These are phyloP conservation scores for Nemotelus pantherinus DNA, from an alignment of 2,888 invertebrate species.

Conservation along the genomic window DNA sequence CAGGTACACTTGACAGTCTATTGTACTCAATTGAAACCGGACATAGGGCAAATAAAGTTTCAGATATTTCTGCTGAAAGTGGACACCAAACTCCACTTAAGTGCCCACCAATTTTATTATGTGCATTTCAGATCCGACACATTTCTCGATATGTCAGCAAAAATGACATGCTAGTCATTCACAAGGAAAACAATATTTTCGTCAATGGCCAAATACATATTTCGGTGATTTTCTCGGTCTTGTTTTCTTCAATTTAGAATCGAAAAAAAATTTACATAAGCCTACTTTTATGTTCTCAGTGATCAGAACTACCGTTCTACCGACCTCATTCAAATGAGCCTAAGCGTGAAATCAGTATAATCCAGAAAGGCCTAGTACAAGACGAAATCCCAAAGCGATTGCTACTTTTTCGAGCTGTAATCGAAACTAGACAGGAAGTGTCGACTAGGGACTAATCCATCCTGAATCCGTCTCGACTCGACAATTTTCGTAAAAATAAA, in stretches of 20 bases:
- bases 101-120: constrained; percentile 8
- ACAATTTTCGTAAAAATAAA: constrained; percentile 25
- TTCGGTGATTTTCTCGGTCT: too few relatives aligned
- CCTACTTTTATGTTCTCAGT: too few relatives aligned
- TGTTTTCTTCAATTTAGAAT: too few relatives aligned
- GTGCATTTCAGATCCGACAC: constrained; percentile 13
- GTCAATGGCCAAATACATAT: not conserved
- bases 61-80: not conserved
- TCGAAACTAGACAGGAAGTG: not conserved
- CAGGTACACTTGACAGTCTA: not conserved
- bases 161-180: constrained; percentile 11
- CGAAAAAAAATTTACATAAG: too few relatives aligned
- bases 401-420: too few relatives aligned
- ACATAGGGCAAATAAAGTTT: not conserved
- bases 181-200: not conserved
- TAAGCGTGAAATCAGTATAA: too few relatives aligned
- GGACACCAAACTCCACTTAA: constrained; percentile 5
- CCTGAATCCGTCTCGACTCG: not conserved
- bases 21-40: too few relatives aligned
- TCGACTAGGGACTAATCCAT: not conserved
- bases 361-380: too few relatives aligned
- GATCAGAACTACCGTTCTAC: too few relatives aligned
- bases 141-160: constrained; percentile 8
- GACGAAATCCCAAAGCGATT: too few relatives aligned
- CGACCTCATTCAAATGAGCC: too few relatives aligned